Base-by-base conservation (phyloP, 1,140 invertebrate species). In the Nomia melanderi region DNA sequence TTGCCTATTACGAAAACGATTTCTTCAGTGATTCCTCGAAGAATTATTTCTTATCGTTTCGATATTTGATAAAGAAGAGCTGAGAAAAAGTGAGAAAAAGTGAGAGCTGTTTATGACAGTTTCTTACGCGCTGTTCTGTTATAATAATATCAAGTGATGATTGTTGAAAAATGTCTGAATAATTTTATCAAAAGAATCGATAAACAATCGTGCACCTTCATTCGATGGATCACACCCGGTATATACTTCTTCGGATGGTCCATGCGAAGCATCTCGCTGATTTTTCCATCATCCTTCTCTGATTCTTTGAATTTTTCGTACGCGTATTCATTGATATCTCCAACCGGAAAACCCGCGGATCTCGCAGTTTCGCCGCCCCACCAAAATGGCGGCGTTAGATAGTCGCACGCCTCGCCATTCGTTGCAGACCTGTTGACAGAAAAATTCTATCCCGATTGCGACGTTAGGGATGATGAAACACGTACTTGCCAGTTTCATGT, bases 301-400 rank as follows among this genome's bases (percentile, higher is more conserved):
- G 25, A 9, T 8, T 39, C 31, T 17, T 29, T 9, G 1, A 33
- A 6, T 20, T 54, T 57, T 12, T 69, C 44, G 17, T 17, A 44
- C 27, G 5, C 8, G 17, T 67, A 69, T 1, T 75, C 56, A 7
- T 79, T 44, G 39, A 76, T 79, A 17, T 67, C 27, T 8, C 33
- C 77, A 2, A 76, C 6, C 5, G 71, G n/a, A 9, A 65, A 7
- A 1, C 17, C 12, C 3, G 4, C 25, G 2, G 25, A 12, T 59
- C 50, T 74, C 14, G 9, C 23, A 0, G 23, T 7, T 29, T 71
- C 25, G 2, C 9, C 62, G 23, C 47, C 36, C 62, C 54, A 64
- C 67, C 59, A 77, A 44, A 72, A 23, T 29, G 75, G 57, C 1
- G 20, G 12, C 29, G 25, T 36, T 7, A 74, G 20, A 2, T 39